Evolutionary conservation across 2,888 invertebrate genomes (phyloP), one percentile per base, ranked within the genome.

Genomic region (Oscheius onirici): DNA sequence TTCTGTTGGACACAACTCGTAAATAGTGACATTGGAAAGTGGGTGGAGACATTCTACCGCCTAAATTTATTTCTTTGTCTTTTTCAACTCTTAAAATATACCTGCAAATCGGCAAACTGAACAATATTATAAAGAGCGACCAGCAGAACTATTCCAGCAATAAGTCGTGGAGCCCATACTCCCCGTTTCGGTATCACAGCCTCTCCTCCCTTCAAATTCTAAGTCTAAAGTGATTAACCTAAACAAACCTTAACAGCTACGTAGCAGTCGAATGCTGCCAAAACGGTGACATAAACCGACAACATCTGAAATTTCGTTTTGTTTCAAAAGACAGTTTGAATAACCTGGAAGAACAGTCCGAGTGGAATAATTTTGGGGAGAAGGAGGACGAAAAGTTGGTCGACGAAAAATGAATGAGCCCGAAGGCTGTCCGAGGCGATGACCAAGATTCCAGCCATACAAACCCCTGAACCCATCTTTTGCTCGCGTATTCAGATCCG

Each of bases 1-100:
- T 49, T 80, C 82, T n/a, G 85, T 85, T 3, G 85, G 85, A 61
- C 85, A 85, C 20, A 85, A 54, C 46, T 85, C 84, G 46, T 74
- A 79, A 11, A 80, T 63, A 13, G 79, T 77, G 60, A 70, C 66
- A 55, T 82, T 78, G n/a, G 15, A 8, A 6, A 71, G 69, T 0
- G 78, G 76, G 49, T 78, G 77, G 3, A 74, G 67, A 65, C 82
- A 82, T 71, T 80, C 75, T 24, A 79, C 72, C 1, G 82, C 80
- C 78, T 80, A 22, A 49, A 61, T 11, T 28, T 49, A 34, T 34
- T 34, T 34, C 34, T 34, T 49, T 49, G 49, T 6, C 3, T 13
- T 15, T 10, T 54, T 13, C 28, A 24, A 28, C 20, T 28, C 15
- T 22, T n/a, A 52, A 52, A 17, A 5, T 15, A 17, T 11, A 84